Base-by-base conservation (phyloP, 2,113 vertebrate species). In the Pachyramphus minor region DNA sequence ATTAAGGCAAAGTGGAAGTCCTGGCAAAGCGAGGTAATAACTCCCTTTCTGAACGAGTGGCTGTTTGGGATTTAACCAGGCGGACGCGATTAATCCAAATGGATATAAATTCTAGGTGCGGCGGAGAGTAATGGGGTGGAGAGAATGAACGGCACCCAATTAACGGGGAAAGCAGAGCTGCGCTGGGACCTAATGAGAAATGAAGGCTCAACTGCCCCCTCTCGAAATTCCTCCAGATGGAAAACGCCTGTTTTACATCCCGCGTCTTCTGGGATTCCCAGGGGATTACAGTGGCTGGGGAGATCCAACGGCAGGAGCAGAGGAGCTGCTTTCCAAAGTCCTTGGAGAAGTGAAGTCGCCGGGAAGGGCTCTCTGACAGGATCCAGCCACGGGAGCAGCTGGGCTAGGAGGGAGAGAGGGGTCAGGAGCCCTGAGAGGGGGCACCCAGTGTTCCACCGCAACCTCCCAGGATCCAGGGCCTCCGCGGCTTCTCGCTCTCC, bases 71-170 rank as follows among this genome's bases (percentile, higher is more conserved):
- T 79, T 67, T 87, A 95, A 86, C 66, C 89, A 75, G 52, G 44
- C 95, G 24, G 31, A 69, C 30, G 67, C 27, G 33, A 95, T 94
- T 94, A 95, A 94, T 84, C 50, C 71, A 89, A 95, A 95, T 80
- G 84, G 69, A 94, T 88, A 69, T 84, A 89, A 95, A 90, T 89
- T 80, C 88, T 91, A 87, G 75, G 83, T 93, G 82, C 85, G 44
- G 87, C 25, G 19, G 72, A 30, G 75, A 94, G 95, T 80, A 97
- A 95, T 74, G 95, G 33, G 81, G 82, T 63, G 86, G 71, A 94
- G 93, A 94, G 88, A 96, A 95, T 67, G 93, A 96, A 91, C 96
- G 76, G 91, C 85, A 67, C 90, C 92, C 96, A 97, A 98, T 97
- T 98, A 98, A 97, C 84, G 47, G 33, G 89, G 84, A 95, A 97